Percentiles rank a stretch among this genome's conserved stretches.
Evolutionary conservation across 2,797 vertebrate genomes (phyloP).

Genomic region (Cyprinella venusta): DNA sequence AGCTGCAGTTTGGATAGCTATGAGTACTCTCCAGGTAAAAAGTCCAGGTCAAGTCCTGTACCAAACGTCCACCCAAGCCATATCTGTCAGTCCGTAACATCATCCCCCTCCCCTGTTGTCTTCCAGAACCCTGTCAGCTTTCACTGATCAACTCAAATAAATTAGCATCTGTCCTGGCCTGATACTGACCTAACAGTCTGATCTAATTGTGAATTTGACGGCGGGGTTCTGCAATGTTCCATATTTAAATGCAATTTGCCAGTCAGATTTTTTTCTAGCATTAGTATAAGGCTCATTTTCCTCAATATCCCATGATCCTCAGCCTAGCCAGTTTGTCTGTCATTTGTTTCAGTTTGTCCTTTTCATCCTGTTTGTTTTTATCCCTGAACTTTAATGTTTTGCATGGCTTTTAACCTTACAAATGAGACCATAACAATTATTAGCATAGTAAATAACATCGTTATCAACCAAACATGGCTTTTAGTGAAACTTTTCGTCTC

Average conservation of each 20-base stretch:
- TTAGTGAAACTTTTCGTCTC: neutral
- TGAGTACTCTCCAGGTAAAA: constrained; percentile 78
- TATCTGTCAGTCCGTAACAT: constrained; percentile 7
- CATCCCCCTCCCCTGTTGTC: neutral
- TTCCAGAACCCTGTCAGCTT: neutral
- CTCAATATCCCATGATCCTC: neutral
- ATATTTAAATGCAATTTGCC: neutral
- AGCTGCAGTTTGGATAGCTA: constrained; percentile 80
- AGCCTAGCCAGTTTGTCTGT: neutral
- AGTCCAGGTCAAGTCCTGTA: constrained; percentile 45
- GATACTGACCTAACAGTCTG: neutral
- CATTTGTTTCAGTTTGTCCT: neutral
- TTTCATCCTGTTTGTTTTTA: neutral
- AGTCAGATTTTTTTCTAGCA: neutral
- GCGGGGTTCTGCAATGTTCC: constrained; percentile 29
- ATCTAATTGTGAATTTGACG: constrained; percentile 5
- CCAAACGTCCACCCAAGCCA: constrained; percentile 30
- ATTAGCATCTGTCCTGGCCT: too few relatives aligned
- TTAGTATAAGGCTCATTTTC: neutral
- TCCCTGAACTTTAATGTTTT: neutral
- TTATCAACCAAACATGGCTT: neutral
- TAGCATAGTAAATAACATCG: constrained; percentile 19
- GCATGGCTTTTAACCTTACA: constrained; percentile 19
- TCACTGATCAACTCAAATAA: constrained; percentile 1
- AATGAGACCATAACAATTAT: neutral